Conservation (phyloP, 2,113 vertebrate species). For the Triplophysa siluroides region DNA sequence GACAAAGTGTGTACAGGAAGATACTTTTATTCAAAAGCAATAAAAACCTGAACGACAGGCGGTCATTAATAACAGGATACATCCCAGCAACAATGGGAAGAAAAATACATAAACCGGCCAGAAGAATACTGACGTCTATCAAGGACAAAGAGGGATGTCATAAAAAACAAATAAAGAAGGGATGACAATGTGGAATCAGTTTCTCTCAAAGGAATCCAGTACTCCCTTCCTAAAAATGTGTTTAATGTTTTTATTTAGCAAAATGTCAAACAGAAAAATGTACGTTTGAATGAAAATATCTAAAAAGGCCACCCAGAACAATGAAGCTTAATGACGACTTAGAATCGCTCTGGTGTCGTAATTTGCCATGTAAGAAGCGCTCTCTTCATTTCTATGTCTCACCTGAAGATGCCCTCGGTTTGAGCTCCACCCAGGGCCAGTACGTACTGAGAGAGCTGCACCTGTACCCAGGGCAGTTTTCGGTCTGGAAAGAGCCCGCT, state of each 20-base stretch:
- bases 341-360: background rate
- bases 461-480: constrained; percentile 80
- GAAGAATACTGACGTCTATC: constrained; percentile 24
- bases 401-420: constrained; percentile 83
- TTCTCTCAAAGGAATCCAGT: background rate
- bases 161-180: background rate
- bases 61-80: constrained; percentile 22
- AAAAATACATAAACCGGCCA: constrained; percentile 23
- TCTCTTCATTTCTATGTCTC: constrained; percentile 24
- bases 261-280: constrained; percentile 41
- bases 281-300: constrained; percentile 39
- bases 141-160: constrained; percentile 2
- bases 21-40: background rate
- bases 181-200: background rate
- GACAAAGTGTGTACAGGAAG: background rate
- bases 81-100: background rate
- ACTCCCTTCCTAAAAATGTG: background rate
- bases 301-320: constrained; percentile 13
- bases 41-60: background rate
- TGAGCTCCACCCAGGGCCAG: constrained; percentile 77
- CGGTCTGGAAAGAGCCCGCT: constrained; percentile 68
- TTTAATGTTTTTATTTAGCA: constrained; percentile 12
- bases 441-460: constrained; percentile 77
- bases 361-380: no score
- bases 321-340: background rate